These are phyloP conservation scores for Cyprinodon brontotheroides DNA, from an alignment of 2,113 vertebrate genomes.

Conservation along the genomic window DNA sequence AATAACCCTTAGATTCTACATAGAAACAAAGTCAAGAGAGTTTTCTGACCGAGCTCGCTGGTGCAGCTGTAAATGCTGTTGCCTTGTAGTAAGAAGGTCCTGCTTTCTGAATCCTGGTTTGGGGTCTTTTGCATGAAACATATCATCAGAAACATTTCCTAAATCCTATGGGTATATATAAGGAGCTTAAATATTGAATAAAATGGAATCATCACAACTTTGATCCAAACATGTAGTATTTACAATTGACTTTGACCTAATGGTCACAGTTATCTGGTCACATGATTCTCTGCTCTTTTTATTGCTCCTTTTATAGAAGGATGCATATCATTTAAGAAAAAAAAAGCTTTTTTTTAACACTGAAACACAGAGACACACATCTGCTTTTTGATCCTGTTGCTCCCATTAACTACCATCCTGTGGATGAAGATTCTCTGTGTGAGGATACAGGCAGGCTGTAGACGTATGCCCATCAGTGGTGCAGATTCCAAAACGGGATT, in stretches of 20 bases:
- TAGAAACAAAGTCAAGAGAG: too few species aligned
- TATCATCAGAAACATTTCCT: too few species aligned
- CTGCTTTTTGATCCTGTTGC: conserved; percentile 2
- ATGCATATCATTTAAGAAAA: background rate
- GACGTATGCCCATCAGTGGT: conserved; percentile 9
- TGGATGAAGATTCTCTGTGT: background rate
- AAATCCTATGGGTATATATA: too few species aligned
- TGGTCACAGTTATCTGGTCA: background rate
- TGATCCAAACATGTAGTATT: background rate
- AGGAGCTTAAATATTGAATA: too few species aligned
- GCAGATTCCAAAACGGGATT: background rate
- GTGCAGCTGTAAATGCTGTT: too few species aligned
- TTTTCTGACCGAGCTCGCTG: too few species aligned
- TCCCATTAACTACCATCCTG: background rate
- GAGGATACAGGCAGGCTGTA: conserved; percentile 2
- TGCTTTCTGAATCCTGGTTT: too few species aligned
- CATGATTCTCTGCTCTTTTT: background rate
- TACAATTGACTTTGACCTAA: background rate
- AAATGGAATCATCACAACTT: conserved; percentile 3
- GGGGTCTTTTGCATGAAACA: too few species aligned
- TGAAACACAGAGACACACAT: background rate
- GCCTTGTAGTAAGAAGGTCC: too few species aligned
- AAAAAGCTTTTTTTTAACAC: conserved; percentile 4
- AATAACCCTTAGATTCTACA: too few species aligned
- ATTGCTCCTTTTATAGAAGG: background rate